A percentile compares a stretch with the other conserved stretches of the same genome.
These are phyloP conservation scores for Asobara japonica DNA, from an alignment of 1,140 invertebrate species.

Conservation along the genomic window DNA sequence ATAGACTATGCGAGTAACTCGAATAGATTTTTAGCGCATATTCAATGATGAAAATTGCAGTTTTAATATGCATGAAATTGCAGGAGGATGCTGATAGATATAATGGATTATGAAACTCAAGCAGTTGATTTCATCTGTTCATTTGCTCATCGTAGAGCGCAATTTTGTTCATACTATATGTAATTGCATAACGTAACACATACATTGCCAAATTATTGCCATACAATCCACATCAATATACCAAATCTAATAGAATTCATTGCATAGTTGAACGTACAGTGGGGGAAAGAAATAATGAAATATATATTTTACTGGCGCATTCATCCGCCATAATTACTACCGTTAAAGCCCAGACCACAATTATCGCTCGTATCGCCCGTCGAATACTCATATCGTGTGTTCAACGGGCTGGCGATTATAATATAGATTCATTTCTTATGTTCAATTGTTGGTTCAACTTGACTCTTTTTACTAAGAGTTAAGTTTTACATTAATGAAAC, in stretches of 20 bases:
- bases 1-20: slow-evolving; percentile 1
- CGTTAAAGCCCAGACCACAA: slow-evolving; percentile 53
- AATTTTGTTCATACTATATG: background rate
- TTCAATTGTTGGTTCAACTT: background rate
- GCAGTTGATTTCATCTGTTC: no score
- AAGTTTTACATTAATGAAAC: background rate
- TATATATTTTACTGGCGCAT: slow-evolving; percentile 17
- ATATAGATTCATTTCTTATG: background rate
- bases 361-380: slow-evolving; percentile 36
- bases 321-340: slow-evolving; percentile 37
- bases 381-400: slow-evolving; percentile 10
- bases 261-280: background rate
- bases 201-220: background rate
- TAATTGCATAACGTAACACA: background rate
- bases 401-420: slow-evolving; percentile 13
- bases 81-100: no score
- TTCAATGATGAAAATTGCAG: slow-evolving; percentile 24
- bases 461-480: background rate
- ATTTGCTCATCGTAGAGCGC: background rate
- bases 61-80: no score
- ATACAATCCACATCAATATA: background rate
- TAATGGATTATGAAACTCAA: no score
- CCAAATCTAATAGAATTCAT: background rate
- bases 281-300: background rate
- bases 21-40: slow-evolving; percentile 9